These are phyloP conservation scores for Hydrozoanthus gracilis DNA, from an alignment of 92 coral and sea anemone genomes.

Conservation along the genomic window DNA sequence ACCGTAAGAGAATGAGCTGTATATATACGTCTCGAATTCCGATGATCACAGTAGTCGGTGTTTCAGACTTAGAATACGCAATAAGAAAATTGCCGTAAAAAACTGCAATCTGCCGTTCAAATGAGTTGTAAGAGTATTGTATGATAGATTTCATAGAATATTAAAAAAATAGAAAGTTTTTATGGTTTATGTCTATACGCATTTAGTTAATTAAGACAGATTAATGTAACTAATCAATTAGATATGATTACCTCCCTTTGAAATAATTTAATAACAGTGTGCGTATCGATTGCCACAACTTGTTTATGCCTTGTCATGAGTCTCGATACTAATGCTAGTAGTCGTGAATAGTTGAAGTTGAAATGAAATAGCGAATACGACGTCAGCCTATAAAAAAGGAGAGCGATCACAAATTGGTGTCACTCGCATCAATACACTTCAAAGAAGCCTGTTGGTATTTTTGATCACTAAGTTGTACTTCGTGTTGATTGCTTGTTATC, in stretches of 20 bases:
- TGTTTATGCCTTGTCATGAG: not conserved
- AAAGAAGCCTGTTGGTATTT: conserved; percentile 28
- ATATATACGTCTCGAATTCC: not conserved
- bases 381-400: conserved; percentile 29
- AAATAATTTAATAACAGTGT: not conserved
- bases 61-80: not conserved
- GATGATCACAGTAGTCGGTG: not conserved
- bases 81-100: not conserved
- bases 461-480: conserved; percentile 27
- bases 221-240: not conserved
- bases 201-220: not conserved
- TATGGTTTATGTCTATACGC: not conserved
- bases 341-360: conserved; percentile 29
- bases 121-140: not conserved
- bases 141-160: not conserved
- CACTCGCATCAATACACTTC: conserved; percentile 30
- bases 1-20: not conserved
- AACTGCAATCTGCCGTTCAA: not conserved
- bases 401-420: conserved; percentile 30
- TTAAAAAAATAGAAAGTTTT: not conserved
- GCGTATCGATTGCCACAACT: not conserved
- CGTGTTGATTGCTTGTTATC: conserved; percentile 29
- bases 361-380: conserved; percentile 27
- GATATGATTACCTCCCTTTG: not conserved
- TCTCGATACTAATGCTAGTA: conserved; percentile 24